Percentiles rank a stretch among this genome's conserved stretches.
Conservation (phyloP, 1,140 invertebrate species). For the Cydia pomonella region DNA sequence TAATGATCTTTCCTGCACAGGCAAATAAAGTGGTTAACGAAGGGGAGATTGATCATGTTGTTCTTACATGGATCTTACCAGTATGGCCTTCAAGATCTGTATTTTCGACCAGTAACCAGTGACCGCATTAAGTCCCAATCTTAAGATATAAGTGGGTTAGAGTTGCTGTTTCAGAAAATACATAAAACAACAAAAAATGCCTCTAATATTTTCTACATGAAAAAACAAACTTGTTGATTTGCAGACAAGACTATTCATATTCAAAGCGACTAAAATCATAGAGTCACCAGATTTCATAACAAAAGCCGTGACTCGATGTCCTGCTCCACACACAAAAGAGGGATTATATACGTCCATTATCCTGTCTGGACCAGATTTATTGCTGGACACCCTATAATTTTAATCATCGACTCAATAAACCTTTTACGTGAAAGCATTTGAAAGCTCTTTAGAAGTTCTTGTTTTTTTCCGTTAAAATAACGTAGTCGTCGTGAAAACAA, state of each 20-base stretch:
- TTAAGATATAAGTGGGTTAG: not conserved
- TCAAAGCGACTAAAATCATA: constrained; percentile 5
- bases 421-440: constrained; percentile 20
- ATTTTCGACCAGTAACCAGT: not conserved
- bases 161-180: not conserved
- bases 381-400: constrained; percentile 13
- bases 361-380: constrained; percentile 28
- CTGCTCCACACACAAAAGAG: constrained; percentile 2
- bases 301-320: constrained; percentile 23
- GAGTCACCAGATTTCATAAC: constrained; percentile 5
- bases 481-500: not conserved
- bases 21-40: constrained; percentile 34
- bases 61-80: not conserved
- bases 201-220: not conserved
- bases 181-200: not conserved
- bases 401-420: constrained; percentile 24
- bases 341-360: constrained; percentile 27
- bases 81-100: not conserved
- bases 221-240: not conserved
- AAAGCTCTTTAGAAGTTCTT: constrained; percentile 22
- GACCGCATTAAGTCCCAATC: too few species aligned
- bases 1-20: constrained; percentile 42
- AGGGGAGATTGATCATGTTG: constrained; percentile 33
- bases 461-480: not conserved
- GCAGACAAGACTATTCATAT: not conserved